Evolutionary conservation across 2,113 vertebrate genomes (phyloP).

Genomic region (Notarius quadriscutis): DNA sequence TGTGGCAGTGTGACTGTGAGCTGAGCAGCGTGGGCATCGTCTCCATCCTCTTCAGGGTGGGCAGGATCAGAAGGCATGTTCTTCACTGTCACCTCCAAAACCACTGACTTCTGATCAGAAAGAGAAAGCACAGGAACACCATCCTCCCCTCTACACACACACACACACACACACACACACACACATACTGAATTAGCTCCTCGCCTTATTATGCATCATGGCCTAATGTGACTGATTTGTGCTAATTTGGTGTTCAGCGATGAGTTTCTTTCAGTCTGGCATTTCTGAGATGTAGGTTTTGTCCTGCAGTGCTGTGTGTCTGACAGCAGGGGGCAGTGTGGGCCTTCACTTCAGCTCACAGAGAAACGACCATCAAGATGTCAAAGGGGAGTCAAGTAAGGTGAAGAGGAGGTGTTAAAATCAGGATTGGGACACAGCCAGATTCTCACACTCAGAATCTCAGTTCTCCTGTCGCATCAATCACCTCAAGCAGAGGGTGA

Average conservation of each 20-base stretch:
- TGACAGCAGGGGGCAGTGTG: constrained; percentile 10
- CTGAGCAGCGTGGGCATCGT: constrained; percentile 88
- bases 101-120: constrained; percentile 84
- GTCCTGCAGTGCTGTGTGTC: background rate
- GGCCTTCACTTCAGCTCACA: background rate
- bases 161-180: constrained; percentile 14
- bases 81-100: constrained; percentile 82
- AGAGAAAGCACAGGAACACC: constrained; percentile 79
- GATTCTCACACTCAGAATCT: background rate
- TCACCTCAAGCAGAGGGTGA: background rate
- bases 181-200: background rate
- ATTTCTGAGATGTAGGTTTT: background rate
- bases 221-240: background rate
- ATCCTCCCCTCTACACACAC: constrained; percentile 63
- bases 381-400: background rate
- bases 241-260: background rate
- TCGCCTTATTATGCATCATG: background rate
- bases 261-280: background rate
- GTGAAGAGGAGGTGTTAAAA: too few relatives aligned
- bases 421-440: background rate
- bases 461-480: background rate
- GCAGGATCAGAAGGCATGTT: constrained; percentile 82
- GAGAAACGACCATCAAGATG: background rate
- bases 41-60: constrained; percentile 79
- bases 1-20: constrained; percentile 78